A percentile compares a stretch with the other conserved stretches of the same genome.
Conservation (phyloP, 2,113 vertebrate genomes). For the Isichthys henryi region DNA sequence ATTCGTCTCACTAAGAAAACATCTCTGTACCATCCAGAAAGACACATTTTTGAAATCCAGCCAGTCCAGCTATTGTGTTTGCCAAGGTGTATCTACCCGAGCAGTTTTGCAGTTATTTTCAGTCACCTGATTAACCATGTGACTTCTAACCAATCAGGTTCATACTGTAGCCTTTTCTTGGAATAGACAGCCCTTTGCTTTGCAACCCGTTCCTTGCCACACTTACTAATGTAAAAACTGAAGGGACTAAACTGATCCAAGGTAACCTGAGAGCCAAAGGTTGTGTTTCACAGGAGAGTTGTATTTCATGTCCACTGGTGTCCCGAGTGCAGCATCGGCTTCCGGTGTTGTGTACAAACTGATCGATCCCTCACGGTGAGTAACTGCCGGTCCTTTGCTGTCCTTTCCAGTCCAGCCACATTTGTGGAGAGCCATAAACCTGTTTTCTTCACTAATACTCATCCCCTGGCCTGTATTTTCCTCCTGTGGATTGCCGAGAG, state of each 20-base stretch:
- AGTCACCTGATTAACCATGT: neutral
- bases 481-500: neutral
- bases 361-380: constrained; percentile 85
- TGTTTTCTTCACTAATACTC: neutral
- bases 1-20: neutral
- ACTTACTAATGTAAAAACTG: neutral
- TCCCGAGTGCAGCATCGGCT: constrained; percentile 73
- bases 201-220: neutral
- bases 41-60: neutral
- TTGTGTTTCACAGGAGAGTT: constrained; percentile 70
- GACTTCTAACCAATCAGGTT: neutral
- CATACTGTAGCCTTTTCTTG: neutral
- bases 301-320: constrained; percentile 86
- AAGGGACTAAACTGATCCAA: neutral
- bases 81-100: neutral
- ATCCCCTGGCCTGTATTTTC: neutral
- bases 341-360: constrained; percentile 86
- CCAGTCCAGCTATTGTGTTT: neutral
- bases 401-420: neutral
- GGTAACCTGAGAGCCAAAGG: neutral
- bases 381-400: neutral
- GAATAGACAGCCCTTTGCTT: neutral
- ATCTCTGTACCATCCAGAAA: neutral
- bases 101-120: neutral
- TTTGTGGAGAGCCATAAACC: neutral